Conservation (phyloP, 2,113 vertebrate genomes). For the Chloropsis hardwickii region DNA sequence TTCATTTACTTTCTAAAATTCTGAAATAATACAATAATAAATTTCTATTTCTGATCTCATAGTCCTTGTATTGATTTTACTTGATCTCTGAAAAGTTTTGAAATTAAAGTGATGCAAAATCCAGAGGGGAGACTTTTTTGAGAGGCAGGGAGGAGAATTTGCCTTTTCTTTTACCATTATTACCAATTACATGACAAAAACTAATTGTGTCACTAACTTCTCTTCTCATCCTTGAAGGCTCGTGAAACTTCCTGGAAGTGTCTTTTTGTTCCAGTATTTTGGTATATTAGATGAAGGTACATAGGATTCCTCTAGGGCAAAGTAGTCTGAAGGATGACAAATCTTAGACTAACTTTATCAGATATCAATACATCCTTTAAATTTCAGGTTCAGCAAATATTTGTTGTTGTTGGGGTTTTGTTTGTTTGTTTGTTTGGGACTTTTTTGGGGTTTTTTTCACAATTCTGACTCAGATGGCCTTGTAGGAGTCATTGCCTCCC, state of each 20-base stretch:
- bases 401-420: conserved; percentile 1
- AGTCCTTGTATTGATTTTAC: neutral
- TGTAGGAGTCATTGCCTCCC: neutral
- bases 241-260: neutral
- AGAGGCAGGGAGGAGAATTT: rapidly evolving
- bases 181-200: neutral
- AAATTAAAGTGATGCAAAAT: neutral
- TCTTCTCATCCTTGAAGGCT: neutral
- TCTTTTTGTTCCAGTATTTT: neutral
- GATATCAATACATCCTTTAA: conserved; percentile 37
- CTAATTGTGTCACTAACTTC: neutral
- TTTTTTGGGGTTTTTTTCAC: neutral
- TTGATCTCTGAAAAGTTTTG: neutral
- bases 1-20: neutral
- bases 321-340: neutral
- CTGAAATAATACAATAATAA: neutral
- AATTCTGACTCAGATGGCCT: neutral
- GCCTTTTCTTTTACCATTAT: neutral
- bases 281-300: conserved; percentile 26
- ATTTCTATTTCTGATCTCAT: neutral
- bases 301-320: neutral
- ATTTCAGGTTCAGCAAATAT: conserved; percentile 41
- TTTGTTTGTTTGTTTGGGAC: too few relatives aligned
- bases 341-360: neutral
- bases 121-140: neutral